phyloP scores from a whole-genome alignment of 2,888 invertebrate species.

The Orthosia gracilis region DNA sequence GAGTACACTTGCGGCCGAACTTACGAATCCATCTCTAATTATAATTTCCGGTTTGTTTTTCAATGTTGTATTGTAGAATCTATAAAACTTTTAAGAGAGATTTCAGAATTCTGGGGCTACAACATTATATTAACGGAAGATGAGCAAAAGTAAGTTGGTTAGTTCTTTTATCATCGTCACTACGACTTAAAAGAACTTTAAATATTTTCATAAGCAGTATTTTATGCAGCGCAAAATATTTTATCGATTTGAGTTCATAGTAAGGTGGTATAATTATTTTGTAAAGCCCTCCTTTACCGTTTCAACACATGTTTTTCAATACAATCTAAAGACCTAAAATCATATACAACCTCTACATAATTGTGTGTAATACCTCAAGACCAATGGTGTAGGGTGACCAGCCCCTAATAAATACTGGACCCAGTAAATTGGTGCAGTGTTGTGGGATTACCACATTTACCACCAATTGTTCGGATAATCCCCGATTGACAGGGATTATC shows the following conservation, averaged over 20 bases:
- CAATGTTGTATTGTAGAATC: neutral
- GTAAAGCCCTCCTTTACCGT: neutral
- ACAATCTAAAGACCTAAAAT: constrained; percentile 42
- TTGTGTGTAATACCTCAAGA: constrained; percentile 59
- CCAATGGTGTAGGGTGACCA: constrained; percentile 71
- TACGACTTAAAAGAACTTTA: neutral
- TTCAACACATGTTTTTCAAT: neutral
- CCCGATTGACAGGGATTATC: constrained; percentile 81
- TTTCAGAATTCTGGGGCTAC: neutral
- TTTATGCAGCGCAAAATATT: neutral
- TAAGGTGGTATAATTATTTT: constrained; percentile 1
- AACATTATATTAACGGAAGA: neutral
- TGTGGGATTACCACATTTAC: constrained; percentile 79
- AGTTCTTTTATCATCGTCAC: neutral
- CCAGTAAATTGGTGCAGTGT: constrained; percentile 69
- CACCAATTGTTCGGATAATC: constrained; percentile 79
- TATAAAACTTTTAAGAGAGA: neutral
- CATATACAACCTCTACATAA: constrained; percentile 42
- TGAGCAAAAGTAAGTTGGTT: neutral
- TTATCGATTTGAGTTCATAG: constrained; percentile 15
- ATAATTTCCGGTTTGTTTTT: neutral
- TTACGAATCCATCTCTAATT: neutral
- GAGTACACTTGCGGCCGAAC: neutral
- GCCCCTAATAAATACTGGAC: constrained; percentile 76
- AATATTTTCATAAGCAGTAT: constrained; percentile 1